Base-by-base conservation (phyloP, 2,888 invertebrate genomes). In the Alentia gelatinosa region DNA sequence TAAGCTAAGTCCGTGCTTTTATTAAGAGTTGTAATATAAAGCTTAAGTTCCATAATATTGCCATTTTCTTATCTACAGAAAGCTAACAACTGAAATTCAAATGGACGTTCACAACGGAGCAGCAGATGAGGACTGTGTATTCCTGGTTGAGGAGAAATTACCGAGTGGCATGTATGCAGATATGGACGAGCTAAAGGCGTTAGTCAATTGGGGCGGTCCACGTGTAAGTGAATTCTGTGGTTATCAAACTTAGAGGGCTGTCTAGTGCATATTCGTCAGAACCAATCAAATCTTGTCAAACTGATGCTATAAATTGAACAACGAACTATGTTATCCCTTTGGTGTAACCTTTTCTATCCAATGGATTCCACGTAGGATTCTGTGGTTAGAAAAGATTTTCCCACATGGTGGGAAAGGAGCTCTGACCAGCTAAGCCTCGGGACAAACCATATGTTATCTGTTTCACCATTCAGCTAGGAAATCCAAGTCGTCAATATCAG, bases 101-200 rank as follows among this genome's bases (percentile, higher is more conserved):
- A 37, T 83, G 47, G 9, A 23, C 5, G 47, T n/a, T 15, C n/a
- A n/a, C 7, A 47, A 30, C 0, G n/a, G 15, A 3, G 33, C 79
- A 4, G 0, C 83, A 19, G 56, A 30, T 83, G 4, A 40, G 1
- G 42, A 83, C 30, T 90, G 90, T 30, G 39, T 42, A 3, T 39
- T 90, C n/a, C 30, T 50, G 19, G 19, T 90, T 33, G 37, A 42
- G 15, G 90, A 90, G 42, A 50, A n/a, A 12, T n/a, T 90, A 23
- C 90, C 79, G 0, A 7, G 47, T 40, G 90, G 83, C 1, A 50
- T 90, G n/a, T 90, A 90, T 42, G 33, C 83, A 4, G 90, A 90
- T 23, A 15, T 83, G 23, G 42, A 90, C 35, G 83, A 90, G 37
- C 35, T 90, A 9, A 23, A 30, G 0, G 33, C 26, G 9, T 23